These are phyloP conservation scores for Andrena bicolor DNA, from an alignment of 2,888 invertebrate species.

Conservation along the genomic window DNA sequence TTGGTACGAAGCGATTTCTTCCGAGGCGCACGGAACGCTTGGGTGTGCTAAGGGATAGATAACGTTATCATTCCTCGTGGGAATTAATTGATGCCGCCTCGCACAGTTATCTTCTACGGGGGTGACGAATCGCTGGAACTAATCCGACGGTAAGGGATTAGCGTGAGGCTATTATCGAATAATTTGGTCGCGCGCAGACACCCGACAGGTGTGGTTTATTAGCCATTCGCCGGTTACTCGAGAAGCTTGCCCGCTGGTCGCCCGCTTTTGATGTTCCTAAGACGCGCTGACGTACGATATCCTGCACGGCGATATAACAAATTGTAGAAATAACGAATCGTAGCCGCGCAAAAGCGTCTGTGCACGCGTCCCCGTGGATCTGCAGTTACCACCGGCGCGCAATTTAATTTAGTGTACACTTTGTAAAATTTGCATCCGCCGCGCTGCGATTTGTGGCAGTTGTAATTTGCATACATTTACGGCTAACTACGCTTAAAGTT, in stretches of 20 bases:
- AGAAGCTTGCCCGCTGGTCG: conserved; percentile 42
- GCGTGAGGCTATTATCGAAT: conserved; percentile 31
- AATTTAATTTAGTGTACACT: conserved; percentile 32
- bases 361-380: background rate
- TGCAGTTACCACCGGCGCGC: conserved; percentile 20
- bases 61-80: background rate
- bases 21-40: background rate
- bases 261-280: conserved; percentile 41
- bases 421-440: conserved; percentile 24
- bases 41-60: background rate
- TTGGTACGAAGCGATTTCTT: background rate
- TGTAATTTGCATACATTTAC: conserved; percentile 40
- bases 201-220: conserved; percentile 39
- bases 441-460: conserved; percentile 6
- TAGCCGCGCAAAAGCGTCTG: background rate
- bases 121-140: conserved; percentile 10
- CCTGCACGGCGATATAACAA: conserved; percentile 17
- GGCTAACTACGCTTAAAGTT: conserved; percentile 12
- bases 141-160: conserved; percentile 31
- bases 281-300: conserved; percentile 11
- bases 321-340: conserved; percentile 42
- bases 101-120: background rate
- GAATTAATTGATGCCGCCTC: conserved; percentile 15
- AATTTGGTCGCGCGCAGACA: conserved; percentile 33
- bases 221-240: conserved; percentile 37